Evolutionary conservation across 37 sponge, comb jelly and placozoan species (phyloP).

Genomic region (Eunapius fragilis): DNA sequence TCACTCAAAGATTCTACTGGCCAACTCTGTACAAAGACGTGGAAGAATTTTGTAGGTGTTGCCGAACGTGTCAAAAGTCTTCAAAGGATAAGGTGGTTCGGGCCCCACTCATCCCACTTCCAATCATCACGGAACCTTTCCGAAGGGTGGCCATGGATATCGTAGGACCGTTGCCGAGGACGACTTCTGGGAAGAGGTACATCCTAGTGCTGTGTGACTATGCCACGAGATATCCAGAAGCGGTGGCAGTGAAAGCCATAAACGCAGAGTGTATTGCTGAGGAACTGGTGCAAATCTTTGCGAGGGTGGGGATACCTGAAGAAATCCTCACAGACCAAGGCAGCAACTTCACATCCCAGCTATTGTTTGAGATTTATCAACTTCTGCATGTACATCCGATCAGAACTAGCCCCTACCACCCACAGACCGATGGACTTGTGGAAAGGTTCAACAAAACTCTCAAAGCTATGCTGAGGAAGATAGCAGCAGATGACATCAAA

Average conservation of each 20-base stretch:
- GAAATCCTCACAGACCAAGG: slow-evolving; percentile 32
- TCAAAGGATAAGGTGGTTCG: background rate
- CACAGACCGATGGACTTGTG: too few species aligned
- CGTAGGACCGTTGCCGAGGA: slow-evolving; percentile 23
- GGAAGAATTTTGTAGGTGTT: too few species aligned
- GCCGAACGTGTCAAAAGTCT: slow-evolving; percentile 5
- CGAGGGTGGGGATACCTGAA: slow-evolving; percentile 29
- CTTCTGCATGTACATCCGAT: background rate
- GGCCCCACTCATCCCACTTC: slow-evolving; percentile 51
- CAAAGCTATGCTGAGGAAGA: too few species aligned
- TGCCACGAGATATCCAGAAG: slow-evolving; percentile 44
- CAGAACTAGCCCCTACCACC: too few species aligned
- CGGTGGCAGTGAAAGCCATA: slow-evolving; percentile 18
- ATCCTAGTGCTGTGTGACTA: slow-evolving; percentile 26
- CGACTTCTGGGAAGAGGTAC: background rate
- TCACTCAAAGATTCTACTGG: too few species aligned
- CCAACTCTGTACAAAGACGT: too few species aligned
- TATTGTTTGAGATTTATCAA: slow-evolving; percentile 14
- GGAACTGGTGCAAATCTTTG: slow-evolving; percentile 19
- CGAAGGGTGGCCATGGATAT: slow-evolving; percentile 18
- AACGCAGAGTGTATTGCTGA: slow-evolving; percentile 22
- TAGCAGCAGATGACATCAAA: too few species aligned
- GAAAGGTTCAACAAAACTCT: too few species aligned
- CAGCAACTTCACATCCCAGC: too few species aligned
- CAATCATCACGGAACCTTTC: slow-evolving; percentile 14